These are phyloP conservation scores for Percina caprodes DNA, from an alignment of 2,113 vertebrate genomes.

Conservation along the genomic window DNA sequence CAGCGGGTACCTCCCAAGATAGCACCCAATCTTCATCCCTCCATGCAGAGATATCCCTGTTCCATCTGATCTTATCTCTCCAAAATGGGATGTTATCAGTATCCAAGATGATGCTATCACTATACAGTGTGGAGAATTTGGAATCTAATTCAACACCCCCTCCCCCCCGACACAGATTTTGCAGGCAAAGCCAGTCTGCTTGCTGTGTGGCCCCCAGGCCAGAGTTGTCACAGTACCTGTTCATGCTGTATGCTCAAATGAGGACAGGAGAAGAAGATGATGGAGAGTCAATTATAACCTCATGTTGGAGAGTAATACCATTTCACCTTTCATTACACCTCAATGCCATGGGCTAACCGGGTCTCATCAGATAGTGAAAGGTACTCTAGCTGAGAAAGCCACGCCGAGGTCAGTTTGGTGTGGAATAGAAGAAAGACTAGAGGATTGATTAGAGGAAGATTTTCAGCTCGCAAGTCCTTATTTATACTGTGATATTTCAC, in stretches of 20 bases:
- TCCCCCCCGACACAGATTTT: constrained; percentile 38
- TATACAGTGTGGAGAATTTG: constrained; percentile 66
- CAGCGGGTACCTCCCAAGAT: constrained; percentile 50
- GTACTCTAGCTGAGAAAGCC: constrained; percentile 54
- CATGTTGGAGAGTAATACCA: constrained; percentile 69
- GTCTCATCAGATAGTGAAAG: constrained; percentile 71
- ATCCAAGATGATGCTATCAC: constrained; percentile 65
- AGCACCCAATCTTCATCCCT: constrained; percentile 55
- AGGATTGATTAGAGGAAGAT: constrained; percentile 27
- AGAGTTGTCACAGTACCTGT: constrained; percentile 70
- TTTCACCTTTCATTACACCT: constrained; percentile 81
- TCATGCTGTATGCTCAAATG: constrained; percentile 73
- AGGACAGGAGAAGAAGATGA: constrained; percentile 73
- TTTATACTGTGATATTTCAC: not conserved
- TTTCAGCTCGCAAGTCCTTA: constrained; percentile 1
- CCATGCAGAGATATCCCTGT: constrained; percentile 60
- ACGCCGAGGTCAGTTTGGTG: constrained; percentile 39
- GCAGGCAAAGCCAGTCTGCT: constrained; percentile 65
- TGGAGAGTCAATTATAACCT: constrained; percentile 79
- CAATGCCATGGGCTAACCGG: constrained; percentile 70
- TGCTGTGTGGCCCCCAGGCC: constrained; percentile 54
- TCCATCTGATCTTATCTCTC: constrained; percentile 72
- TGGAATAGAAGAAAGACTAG: constrained; percentile 19
- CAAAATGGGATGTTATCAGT: constrained; percentile 76
- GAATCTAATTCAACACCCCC: constrained; percentile 71